Evolutionary conservation across 2,888 invertebrate genomes (phyloP).

Genomic region (Heteropelma amictum): DNA sequence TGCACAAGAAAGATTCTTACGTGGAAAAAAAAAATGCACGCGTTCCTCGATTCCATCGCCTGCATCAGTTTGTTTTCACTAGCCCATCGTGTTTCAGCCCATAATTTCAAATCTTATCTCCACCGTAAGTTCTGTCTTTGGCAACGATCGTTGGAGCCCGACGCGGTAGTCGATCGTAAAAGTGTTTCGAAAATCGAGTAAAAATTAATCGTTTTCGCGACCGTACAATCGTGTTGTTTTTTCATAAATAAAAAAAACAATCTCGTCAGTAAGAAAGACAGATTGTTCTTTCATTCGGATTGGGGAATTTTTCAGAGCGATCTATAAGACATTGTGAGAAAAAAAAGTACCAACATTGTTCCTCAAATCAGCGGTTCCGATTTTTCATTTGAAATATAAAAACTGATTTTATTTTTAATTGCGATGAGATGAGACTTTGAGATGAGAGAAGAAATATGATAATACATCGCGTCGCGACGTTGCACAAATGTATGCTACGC

Average conservation of each 20-base stretch:
- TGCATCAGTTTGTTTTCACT: neutral
- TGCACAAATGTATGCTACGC: neutral
- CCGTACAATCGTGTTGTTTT: neutral
- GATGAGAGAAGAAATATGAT: neutral
- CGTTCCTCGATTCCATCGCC: neutral
- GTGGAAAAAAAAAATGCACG: neutral
- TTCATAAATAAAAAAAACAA: neutral
- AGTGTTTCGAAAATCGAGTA: slow-evolving; percentile 45
- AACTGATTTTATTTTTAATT: too few relatives aligned
- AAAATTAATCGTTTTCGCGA: neutral
- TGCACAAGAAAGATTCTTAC: slow-evolving; percentile 14
- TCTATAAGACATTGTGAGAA: neutral
- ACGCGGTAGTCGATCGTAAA: slow-evolving; percentile 45
- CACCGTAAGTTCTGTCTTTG: neutral
- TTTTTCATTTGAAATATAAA: too few relatives aligned
- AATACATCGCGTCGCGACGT: neutral
- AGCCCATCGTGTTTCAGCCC: neutral
- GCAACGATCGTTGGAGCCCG: slow-evolving; percentile 44
- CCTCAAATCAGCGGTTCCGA: too few relatives aligned
- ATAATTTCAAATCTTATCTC: neutral
- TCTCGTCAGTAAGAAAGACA: neutral
- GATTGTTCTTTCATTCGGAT: too few relatives aligned
- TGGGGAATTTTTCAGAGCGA: neutral
- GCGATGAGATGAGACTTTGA: neutral
- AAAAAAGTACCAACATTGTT: too few relatives aligned